Conservation (phyloP, 2,888 invertebrate species). For the Operophtera brumata region DNA sequence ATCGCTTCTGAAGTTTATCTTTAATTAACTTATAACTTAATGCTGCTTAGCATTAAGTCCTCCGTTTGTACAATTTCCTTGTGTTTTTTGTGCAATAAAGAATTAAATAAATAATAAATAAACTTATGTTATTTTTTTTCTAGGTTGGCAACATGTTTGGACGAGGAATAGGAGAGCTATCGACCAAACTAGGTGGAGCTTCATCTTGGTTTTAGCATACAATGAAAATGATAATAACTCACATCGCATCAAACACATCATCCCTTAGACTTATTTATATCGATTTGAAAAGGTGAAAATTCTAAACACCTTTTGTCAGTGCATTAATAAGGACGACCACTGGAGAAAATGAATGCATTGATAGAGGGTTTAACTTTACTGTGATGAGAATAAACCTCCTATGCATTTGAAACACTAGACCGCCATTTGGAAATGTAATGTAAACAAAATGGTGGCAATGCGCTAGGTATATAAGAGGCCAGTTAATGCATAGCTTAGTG, state of each 20-base stretch:
- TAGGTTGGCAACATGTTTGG: slow-evolving; percentile 94
- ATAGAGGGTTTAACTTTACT: slow-evolving; percentile 55
- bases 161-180: slow-evolving; percentile 93
- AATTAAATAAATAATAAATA: too few species aligned
- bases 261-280: slow-evolving; percentile 52
- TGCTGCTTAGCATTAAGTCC: too few species aligned
- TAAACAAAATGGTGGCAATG: slow-evolving; percentile 54
- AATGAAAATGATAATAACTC: slow-evolving; percentile 41
- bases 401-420: slow-evolving; percentile 50
- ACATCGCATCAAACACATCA: slow-evolving; percentile 35
- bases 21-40: too few species aligned
- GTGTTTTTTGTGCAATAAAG: too few species aligned
- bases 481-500: slow-evolving; percentile 72
- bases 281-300: slow-evolving; percentile 53
- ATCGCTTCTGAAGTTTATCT: not conserved
- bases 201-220: slow-evolving; percentile 89
- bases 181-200: slow-evolving; percentile 92
- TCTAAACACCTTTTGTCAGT: slow-evolving; percentile 49
- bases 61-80: too few species aligned
- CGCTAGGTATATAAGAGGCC: slow-evolving; percentile 60
- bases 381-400: slow-evolving; percentile 61
- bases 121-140: slow-evolving; percentile 33
- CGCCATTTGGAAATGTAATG: slow-evolving; percentile 55
- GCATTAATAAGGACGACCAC: slow-evolving; percentile 30
- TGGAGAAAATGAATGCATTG: slow-evolving; percentile 40